These are phyloP conservation scores for Ctenochaetus hawaiiensis DNA, from an alignment of 2,797 vertebrate species.

Conservation along the genomic window DNA sequence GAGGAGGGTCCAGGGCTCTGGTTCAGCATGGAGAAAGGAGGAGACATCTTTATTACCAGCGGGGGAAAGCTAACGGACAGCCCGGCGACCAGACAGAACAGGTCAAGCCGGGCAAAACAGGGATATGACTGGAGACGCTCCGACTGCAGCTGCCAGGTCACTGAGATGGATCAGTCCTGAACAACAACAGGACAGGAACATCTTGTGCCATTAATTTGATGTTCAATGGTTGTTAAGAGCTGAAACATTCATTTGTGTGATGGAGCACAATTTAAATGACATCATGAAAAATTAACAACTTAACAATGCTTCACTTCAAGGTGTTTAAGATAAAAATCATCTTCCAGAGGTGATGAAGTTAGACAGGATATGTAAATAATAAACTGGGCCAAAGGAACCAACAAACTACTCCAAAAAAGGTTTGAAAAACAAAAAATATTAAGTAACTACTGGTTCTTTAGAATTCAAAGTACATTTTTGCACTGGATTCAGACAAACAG, in stretches of 20 bases:
- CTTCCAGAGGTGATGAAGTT: neutral
- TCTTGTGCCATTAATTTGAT: slow-evolving; percentile 39
- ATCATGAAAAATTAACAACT: neutral
- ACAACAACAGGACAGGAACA: slow-evolving; percentile 35
- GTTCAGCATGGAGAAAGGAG: slow-evolving; percentile 72
- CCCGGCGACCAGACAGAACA: slow-evolving; percentile 57
- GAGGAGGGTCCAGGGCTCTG: slow-evolving; percentile 71
- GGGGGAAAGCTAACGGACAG: slow-evolving; percentile 65
- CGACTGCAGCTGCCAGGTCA: slow-evolving; percentile 63
- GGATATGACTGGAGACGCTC: slow-evolving; percentile 44
- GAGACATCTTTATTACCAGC: slow-evolving; percentile 87
- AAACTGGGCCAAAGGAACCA: neutral
- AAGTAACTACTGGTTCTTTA: neutral
- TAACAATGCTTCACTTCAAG: neutral
- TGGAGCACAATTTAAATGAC: slow-evolving; percentile 18
- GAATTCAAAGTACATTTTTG: neutral
- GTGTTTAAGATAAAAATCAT: neutral
- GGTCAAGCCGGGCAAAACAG: slow-evolving; percentile 60
- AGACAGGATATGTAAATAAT: neutral
- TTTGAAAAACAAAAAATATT: slow-evolving; percentile 11
- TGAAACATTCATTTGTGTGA: slow-evolving; percentile 19
- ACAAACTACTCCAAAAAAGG: neutral
- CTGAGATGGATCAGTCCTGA: slow-evolving; percentile 25
- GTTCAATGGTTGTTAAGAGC: slow-evolving; percentile 33
- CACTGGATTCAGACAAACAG: neutral